These are phyloP conservation scores for Colletes collaris DNA, from an alignment of 2,888 invertebrate species.

Conservation along the genomic window DNA sequence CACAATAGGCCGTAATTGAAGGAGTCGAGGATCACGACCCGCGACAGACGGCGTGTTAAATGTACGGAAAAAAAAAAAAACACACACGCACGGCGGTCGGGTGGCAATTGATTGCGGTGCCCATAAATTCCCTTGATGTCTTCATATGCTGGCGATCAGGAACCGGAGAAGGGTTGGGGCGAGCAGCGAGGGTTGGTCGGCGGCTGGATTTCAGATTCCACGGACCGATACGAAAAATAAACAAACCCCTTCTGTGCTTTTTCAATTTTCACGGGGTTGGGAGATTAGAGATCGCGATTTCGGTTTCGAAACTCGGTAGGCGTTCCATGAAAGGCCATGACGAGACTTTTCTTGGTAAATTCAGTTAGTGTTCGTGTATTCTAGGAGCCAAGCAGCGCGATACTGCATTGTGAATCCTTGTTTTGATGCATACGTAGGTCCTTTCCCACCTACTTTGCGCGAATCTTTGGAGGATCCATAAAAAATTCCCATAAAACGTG, in stretches of 20 bases:
- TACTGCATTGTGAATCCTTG: too few relatives aligned
- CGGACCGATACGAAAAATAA: constrained; percentile 35
- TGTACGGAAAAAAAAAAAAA: constrained; percentile 34
- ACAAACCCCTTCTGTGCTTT: constrained; percentile 5
- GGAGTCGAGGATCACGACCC: constrained; percentile 59
- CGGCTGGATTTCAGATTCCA: constrained; percentile 29
- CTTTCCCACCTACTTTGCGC: neutral
- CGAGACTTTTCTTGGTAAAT: too few relatives aligned
- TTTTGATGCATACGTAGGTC: too few relatives aligned
- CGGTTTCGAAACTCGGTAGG: neutral
- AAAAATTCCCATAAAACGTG: neutral
- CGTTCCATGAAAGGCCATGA: too few relatives aligned
- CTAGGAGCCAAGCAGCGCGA: too few relatives aligned
- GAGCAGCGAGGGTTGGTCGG: constrained; percentile 36
- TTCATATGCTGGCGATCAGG: constrained; percentile 65
- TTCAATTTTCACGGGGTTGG: neutral
- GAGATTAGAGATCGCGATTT: too few relatives aligned
- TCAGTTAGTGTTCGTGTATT: too few relatives aligned
- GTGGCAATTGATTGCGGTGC: constrained; percentile 74
- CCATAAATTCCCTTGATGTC: constrained; percentile 80
- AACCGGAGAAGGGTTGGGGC: constrained; percentile 66
- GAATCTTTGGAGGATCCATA: neutral
- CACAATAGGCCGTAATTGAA: constrained; percentile 69
- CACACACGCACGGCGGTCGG: constrained; percentile 17
- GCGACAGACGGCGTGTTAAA: constrained; percentile 51